Evolutionary conservation across 2,888 invertebrate genomes (phyloP), one percentile per base, ranked within the genome.

Genomic region (Geotrupes spiniger): DNA sequence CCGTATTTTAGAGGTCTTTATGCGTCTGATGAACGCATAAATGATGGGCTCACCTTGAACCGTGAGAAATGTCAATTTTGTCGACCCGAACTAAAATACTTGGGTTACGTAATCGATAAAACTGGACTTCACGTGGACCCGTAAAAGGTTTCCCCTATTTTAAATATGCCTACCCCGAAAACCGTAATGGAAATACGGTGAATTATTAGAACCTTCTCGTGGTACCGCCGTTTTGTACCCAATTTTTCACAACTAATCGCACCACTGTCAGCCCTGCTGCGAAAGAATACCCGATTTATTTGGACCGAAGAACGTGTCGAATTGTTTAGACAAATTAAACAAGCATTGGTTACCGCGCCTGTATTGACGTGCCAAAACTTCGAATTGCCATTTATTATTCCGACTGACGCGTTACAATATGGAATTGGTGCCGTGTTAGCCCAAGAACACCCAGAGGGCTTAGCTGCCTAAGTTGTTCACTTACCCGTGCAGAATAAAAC

Each of bases 81-180:
- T n/a, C 27, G 51, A 4, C 37, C 29, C 6, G 36, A 54, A 21
- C 27, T 68, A 0, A 50, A 49, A 12, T 65, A 61, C 44, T 45
- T 69, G 8, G 68, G 69, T 1, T 64, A 63, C 36, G 28, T 63
- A 0, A 57, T 69, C 1, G 48, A 58, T 33, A 36, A 29, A 2
- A 11, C 57, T 1, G 63, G 63, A 4, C 14, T 60, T 1, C 42
- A 46, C 4, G 31, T 48, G 1, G 52, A 59, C 26, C 47, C 51
- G 5, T 42, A 48, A 6, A 51, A 51, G 14, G 43, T 42, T 11
- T 9, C 12, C 53, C 5, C 49, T 15, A 25, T 61, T 52, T 8
- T 36, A 51, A 6, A 54, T 10, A 57, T 62, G 10, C 59, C 62
- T 4, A n/a, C 15, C 2, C 68, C 66, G 1, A 42, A 27, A 2